Conservation (phyloP, 2,888 invertebrate genomes). For the Xylocampa areola region DNA sequence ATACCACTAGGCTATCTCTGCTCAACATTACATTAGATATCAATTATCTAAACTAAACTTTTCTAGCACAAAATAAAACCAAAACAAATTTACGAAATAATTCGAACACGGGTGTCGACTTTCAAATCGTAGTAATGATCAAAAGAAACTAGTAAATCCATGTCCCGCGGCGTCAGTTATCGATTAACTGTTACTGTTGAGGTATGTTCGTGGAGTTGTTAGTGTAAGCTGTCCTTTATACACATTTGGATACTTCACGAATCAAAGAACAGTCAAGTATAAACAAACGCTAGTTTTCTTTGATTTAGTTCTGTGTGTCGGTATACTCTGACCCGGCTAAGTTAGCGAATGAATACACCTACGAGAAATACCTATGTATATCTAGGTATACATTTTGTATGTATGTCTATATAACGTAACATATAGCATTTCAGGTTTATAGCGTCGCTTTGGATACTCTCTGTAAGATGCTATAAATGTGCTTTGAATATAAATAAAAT, state of each 20-base stretch:
- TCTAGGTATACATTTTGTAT: no score
- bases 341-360: no score
- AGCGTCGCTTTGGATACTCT: no score
- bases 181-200: conserved; percentile 47
- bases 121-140: conserved; percentile 34
- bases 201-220: conserved; percentile 26
- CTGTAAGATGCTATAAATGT: no score
- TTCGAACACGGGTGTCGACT: conserved; percentile 21
- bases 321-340: no score
- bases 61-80: background rate
- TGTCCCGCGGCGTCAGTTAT: conserved; percentile 29
- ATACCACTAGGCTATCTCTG: no score
- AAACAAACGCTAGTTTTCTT: conserved; percentile 21
- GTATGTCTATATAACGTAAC: no score
- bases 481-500: no score
- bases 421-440: no score
- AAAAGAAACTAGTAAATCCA: conserved; percentile 25
- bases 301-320: conserved; percentile 4
- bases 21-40: background rate
- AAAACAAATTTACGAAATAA: conserved; percentile 12
- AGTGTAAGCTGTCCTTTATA: conserved; percentile 13
- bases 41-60: background rate
- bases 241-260: conserved; percentile 14
- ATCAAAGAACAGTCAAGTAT: conserved; percentile 16
- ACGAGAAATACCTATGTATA: no score